Base-by-base conservation (phyloP, 1,140 invertebrate species). In the Pteromalus puparum region DNA sequence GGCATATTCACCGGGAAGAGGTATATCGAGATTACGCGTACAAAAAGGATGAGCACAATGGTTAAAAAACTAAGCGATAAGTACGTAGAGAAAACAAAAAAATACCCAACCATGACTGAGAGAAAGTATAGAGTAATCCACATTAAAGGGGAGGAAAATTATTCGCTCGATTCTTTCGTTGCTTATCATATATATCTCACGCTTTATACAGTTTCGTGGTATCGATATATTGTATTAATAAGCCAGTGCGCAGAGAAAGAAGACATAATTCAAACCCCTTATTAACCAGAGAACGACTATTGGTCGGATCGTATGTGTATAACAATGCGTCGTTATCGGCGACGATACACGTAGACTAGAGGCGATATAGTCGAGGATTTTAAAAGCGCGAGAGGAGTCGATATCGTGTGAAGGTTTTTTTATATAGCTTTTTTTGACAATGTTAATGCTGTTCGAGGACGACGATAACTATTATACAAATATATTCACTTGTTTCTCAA, bases 31-130 rank as follows among this genome's bases (percentile, higher is more conserved):
- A 48, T 18, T 15, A 73, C 13, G 42, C 42, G 79, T 48, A 73
- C 42, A 70, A 72, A 80, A 81, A 42, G 10, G 38, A 53, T 9
- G 46, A 74, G 68, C 70, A 74, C 68, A 81, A 73, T 81, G 68
- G 42, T 81, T 74, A 38, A 74, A 81, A 74, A 48, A 74, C n/a
- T 61, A 73, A 53, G 28, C 26, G n/a, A 81, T 72, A 73, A 68
- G 65, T 68, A 42, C 34, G 61, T 48, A 48, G 13, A 48, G 2
- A 4, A 4, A 18, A 48, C n/a, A 15, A 18, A 10, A 48, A 18
- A 46, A 46, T 46, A 48, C 46, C 46, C 46, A 48, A 48, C 46
- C 46, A 48, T 48, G 46, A 48, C 1, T 48, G 46, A 48, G 46
- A 42, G 38, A 42, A 42, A 42, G 38, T 42, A 42, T 42, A 18